A percentile compares a stretch with the other conserved stretches of the same genome.
phyloP scores from a whole-genome alignment of 1,140 invertebrate genomes.

The Ceratina australensis region DNA sequence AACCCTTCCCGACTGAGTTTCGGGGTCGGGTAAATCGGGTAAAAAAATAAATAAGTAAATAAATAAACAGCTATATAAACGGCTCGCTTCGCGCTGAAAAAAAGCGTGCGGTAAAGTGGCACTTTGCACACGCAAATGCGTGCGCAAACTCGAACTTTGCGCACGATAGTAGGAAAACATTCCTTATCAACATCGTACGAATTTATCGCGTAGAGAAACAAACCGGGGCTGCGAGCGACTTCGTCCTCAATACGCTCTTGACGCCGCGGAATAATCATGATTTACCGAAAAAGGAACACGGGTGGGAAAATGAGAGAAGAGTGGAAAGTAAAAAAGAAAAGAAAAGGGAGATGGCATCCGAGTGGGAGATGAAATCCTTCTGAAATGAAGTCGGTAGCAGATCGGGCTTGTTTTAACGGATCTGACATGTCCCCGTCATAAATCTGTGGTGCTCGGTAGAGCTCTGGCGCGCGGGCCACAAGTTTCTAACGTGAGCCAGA shows the following conservation, averaged over 20 bases:
- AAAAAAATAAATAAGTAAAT: no score
- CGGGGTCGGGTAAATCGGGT: no score
- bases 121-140: no score
- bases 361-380: conserved; percentile 11
- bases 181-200: no score
- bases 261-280: conserved; percentile 7
- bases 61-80: no score
- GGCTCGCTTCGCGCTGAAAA: no score
- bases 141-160: no score
- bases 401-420: conserved; percentile 65
- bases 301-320: background rate
- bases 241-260: background rate
- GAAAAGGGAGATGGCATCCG: conserved; percentile 8
- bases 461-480: conserved; percentile 45
- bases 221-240: background rate
- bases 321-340: background rate
- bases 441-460: conserved; percentile 68
- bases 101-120: no score
- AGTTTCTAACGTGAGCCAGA: conserved; percentile 72
- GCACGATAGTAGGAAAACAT: no score
- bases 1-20: no score
- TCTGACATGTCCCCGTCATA: conserved; percentile 71
- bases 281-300: background rate
- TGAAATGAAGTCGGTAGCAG: conserved; percentile 65
- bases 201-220: no score